Evolutionary conservation across 2,888 invertebrate genomes (phyloP).

Genomic region (Drosophila parthenogenetica): DNA sequence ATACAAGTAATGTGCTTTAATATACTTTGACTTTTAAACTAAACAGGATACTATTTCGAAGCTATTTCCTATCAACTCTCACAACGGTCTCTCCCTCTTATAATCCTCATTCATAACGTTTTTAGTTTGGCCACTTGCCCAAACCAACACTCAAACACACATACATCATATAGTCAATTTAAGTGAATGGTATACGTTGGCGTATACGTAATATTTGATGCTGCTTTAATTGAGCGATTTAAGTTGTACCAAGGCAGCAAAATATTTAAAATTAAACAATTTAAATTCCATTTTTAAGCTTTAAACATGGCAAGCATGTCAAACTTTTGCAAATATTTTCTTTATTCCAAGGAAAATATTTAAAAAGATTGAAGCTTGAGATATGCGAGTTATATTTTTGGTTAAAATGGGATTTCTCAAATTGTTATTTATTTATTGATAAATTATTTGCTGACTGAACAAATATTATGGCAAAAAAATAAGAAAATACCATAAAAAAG

Average conservation of each 20-base stretch:
- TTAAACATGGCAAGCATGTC: background rate
- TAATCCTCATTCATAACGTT: conserved; percentile 34
- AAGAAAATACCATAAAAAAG: conserved; percentile 13
- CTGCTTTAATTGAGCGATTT: conserved; percentile 65
- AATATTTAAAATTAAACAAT: conserved; percentile 3
- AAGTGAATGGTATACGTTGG: conserved; percentile 4
- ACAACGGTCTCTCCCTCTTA: background rate
- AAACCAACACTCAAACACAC: conserved; percentile 27
- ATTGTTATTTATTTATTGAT: conserved; percentile 5
- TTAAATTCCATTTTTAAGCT: background rate
- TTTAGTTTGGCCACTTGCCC: conserved; percentile 38
- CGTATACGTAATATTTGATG: conserved; percentile 52
- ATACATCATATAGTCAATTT: conserved; percentile 17
- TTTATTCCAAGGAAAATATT: background rate
- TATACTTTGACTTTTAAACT: conserved; percentile 63
- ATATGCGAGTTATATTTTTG: background rate
- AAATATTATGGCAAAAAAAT: conserved; percentile 4
- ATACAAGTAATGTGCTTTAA: conserved; percentile 46
- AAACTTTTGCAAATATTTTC: conserved; percentile 6
- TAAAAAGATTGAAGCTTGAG: background rate
- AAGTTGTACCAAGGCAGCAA: conserved; percentile 10
- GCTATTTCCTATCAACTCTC: conserved; percentile 14
- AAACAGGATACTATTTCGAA: conserved; percentile 35
- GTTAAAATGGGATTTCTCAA: background rate
- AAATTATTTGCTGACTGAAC: conserved; percentile 3